Conservation (phyloP, 2,113 vertebrate genomes). For the Zeus faber region DNA sequence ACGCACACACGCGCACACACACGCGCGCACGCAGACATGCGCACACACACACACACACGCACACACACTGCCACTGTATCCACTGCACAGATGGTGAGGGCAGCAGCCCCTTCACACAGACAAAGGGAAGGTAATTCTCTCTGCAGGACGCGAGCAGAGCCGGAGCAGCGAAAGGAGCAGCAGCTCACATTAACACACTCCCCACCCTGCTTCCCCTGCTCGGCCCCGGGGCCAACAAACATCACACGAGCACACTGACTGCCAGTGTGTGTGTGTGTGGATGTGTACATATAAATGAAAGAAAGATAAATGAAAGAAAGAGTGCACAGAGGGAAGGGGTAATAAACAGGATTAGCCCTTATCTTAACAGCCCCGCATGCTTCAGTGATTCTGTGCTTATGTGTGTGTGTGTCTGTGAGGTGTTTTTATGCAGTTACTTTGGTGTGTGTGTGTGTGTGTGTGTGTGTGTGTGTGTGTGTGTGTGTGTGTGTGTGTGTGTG, state of each 20-base stretch:
- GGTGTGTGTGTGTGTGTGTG: not conserved
- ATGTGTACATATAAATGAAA: conserved; percentile 5
- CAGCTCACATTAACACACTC: conserved; percentile 50
- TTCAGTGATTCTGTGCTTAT: conserved; percentile 8
- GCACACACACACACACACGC: conserved; percentile 7
- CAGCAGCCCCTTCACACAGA: conserved; percentile 64
- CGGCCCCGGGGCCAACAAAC: conserved; percentile 64
- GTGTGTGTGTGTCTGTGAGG: not conserved
- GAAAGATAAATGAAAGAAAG: conserved; percentile 52
- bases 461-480: conserved; percentile 6
- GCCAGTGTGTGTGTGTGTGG: conserved; percentile 17
- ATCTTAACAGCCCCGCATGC: conserved; percentile 56
- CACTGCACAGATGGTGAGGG: conserved; percentile 65
- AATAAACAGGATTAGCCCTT: conserved; percentile 73
- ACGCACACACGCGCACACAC: conserved; percentile 8
- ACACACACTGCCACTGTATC: conserved; percentile 43
- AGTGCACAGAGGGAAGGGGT: conserved; percentile 56
- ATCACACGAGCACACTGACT: conserved; percentile 65
- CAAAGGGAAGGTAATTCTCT: conserved; percentile 72
- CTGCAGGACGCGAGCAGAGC: conserved; percentile 59
- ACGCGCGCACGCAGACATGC: not conserved
- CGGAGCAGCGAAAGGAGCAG: conserved; percentile 57
- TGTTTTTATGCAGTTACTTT: not conserved
- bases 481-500: not conserved
- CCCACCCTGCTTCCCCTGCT: conserved; percentile 54